phyloP scores from a whole-genome alignment of 2,888 invertebrate species.

The Bruchidius siliquastri region DNA sequence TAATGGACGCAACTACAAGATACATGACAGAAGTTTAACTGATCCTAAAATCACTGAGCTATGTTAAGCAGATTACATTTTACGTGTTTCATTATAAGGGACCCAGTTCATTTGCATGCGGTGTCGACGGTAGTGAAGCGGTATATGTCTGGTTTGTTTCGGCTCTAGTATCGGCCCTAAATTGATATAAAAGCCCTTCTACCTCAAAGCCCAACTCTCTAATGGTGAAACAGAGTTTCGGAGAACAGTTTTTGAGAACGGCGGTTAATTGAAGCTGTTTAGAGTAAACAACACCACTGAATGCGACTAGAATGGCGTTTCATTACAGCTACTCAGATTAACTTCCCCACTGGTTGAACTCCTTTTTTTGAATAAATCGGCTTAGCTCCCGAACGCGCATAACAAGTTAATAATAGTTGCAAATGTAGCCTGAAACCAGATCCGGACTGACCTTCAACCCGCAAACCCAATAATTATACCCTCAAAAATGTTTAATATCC shows the following conservation, averaged over 20 bases:
- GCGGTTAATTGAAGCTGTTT: not conserved
- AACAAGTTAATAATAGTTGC: not conserved
- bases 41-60: not conserved
- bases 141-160: not conserved
- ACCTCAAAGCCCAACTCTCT: not conserved
- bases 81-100: not conserved
- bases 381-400: not conserved
- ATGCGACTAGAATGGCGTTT: not conserved
- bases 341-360: not conserved
- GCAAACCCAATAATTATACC: too few species aligned
- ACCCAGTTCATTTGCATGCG: not conserved
- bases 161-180: not conserved
- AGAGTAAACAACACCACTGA: not conserved
- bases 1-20: too few species aligned
- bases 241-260: not conserved
- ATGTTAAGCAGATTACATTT: not conserved
- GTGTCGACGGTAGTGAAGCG: not conserved
- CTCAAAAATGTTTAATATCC: too few species aligned
- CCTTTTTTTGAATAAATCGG: not conserved
- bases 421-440: too few species aligned
- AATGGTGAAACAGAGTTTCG: not conserved
- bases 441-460: too few species aligned
- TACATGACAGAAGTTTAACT: not conserved
- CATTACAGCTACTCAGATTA: not conserved
- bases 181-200: not conserved